These are phyloP conservation scores for Drosophila lacteicornis DNA, from an alignment of 1,140 invertebrate genomes.

Conservation along the genomic window DNA sequence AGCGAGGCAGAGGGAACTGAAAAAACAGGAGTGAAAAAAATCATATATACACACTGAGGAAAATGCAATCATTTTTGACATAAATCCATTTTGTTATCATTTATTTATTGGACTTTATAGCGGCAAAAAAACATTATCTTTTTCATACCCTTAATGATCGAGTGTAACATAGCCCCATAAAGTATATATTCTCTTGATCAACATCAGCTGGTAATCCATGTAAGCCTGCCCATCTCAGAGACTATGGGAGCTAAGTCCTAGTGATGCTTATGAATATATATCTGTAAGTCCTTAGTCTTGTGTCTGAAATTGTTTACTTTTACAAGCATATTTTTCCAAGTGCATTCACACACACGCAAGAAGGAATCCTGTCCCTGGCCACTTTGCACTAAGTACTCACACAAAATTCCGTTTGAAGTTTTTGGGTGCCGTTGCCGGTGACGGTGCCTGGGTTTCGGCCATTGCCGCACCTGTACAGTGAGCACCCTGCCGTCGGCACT, in stretches of 20 bases:
- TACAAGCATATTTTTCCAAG: neutral
- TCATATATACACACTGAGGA: constrained; percentile 3
- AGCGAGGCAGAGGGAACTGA: neutral
- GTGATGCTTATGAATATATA: neutral
- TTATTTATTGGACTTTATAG: too few relatives aligned
- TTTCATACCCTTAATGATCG: too few relatives aligned
- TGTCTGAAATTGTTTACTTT: neutral
- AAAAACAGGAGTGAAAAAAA: constrained; percentile 18
- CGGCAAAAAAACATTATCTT: too few relatives aligned
- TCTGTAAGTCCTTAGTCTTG: too few relatives aligned
- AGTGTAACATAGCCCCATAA: too few relatives aligned
- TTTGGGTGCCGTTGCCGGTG: constrained; percentile 30
- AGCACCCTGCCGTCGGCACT: constrained; percentile 24
- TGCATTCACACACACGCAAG: constrained; percentile 38
- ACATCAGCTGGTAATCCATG: too few relatives aligned
- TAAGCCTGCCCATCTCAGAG: too few relatives aligned
- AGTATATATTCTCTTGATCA: too few relatives aligned
- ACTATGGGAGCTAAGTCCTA: neutral
- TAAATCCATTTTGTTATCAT: too few relatives aligned
- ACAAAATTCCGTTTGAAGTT: constrained; percentile 82
- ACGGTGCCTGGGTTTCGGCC: constrained; percentile 36
- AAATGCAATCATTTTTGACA: neutral
- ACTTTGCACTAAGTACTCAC: constrained; percentile 82
- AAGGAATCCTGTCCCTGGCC: constrained; percentile 61
- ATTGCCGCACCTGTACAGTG: constrained; percentile 59